Conservation (phyloP, 2,113 vertebrate genomes). For the Etia nguti region DNA sequence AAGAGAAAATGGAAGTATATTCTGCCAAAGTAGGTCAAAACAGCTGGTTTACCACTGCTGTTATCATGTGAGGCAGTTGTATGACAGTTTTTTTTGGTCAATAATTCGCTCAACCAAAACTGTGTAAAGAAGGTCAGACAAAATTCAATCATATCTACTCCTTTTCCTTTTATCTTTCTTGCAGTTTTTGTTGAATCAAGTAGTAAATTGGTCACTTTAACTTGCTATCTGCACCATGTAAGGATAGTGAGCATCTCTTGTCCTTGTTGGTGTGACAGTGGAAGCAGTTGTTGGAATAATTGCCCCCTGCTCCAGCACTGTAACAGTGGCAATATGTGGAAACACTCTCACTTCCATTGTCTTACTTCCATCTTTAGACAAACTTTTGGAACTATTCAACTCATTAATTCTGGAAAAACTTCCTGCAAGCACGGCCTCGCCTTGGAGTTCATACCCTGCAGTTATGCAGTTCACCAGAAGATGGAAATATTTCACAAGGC, state of each 20-base stretch:
- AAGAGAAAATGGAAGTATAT: background rate
- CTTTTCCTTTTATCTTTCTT: background rate
- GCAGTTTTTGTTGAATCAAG: background rate
- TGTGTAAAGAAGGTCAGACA: background rate
- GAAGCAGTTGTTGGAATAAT: background rate
- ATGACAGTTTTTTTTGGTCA: background rate
- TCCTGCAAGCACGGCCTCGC: background rate
- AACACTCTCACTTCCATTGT: background rate
- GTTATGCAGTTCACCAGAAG: background rate
- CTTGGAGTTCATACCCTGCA: background rate
- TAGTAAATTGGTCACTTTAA: background rate
- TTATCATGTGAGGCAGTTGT: background rate
- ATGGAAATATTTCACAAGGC: slow-evolving; percentile 1
- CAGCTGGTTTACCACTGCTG: background rate
- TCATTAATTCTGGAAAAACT: background rate
- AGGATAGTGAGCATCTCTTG: background rate
- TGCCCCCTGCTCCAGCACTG: background rate
- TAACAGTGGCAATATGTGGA: background rate
- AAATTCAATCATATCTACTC: background rate
- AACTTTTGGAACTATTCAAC: background rate
- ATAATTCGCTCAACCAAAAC: background rate
- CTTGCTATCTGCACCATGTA: background rate
- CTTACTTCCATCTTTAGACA: background rate
- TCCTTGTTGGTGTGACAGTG: background rate
- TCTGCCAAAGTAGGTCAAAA: background rate